Conservation (phyloP, 2,113 vertebrate genomes). For the Lynx canadensis region DNA sequence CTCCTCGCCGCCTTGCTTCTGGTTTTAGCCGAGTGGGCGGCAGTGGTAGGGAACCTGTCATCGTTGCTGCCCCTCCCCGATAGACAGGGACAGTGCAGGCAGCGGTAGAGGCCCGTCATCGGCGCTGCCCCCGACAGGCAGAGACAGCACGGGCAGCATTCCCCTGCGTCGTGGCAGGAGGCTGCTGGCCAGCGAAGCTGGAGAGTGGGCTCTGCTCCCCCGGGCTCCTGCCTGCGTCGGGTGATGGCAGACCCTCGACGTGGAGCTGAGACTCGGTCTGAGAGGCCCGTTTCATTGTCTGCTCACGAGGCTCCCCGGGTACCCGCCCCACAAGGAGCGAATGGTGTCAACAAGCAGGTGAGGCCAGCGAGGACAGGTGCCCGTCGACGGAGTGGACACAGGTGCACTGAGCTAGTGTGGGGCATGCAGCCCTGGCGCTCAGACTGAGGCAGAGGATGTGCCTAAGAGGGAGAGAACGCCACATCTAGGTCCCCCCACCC, state of each 20-base stretch:
- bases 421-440: neutral
- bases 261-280: neutral
- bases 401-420: too few relatives aligned
- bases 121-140: neutral
- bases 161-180: neutral
- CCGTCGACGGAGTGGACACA: neutral
- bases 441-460: neutral
- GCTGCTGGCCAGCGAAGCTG: neutral
- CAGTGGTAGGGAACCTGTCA: neutral
- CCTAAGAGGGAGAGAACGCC: neutral
- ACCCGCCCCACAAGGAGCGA: fast-evolving
- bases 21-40: too few relatives aligned
- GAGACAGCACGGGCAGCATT: neutral
- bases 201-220: neutral
- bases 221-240: fast-evolving
- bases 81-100: too few relatives aligned
- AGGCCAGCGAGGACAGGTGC: neutral
- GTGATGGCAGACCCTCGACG: neutral
- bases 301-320: neutral
- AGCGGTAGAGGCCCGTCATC: neutral
- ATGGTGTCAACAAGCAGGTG: too few relatives aligned
- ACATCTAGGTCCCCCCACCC: too few relatives aligned
- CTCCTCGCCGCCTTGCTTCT: neutral
- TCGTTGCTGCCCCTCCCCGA: neutral
- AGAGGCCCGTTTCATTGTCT: neutral